These are phyloP conservation scores for Torymus texanus DNA, from an alignment of 2,888 invertebrate genomes.

Conservation along the genomic window DNA sequence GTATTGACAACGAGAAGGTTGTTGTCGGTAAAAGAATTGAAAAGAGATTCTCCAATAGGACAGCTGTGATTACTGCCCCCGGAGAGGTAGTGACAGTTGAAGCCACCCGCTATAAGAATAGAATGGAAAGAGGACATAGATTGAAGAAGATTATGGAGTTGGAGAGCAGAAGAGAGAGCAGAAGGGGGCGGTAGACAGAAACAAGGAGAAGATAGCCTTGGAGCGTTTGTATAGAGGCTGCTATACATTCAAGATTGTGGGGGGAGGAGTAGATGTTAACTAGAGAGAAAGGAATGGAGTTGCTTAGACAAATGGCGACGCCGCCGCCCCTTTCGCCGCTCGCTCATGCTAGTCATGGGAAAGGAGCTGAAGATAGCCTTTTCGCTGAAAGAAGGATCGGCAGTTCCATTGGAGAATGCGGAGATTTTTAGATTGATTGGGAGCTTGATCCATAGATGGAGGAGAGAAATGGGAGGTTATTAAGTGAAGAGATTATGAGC, in stretches of 20 bases:
- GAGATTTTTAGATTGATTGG: no score
- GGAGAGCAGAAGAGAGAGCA: neutral
- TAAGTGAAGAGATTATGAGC: neutral
- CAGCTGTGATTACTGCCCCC: neutral
- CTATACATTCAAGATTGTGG: constrained; percentile 30
- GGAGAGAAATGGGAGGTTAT: neutral
- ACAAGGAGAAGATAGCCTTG: neutral
- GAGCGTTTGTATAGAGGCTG: constrained; percentile 19
- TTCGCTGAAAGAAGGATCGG: neutral
- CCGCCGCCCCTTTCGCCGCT: constrained; percentile 23
- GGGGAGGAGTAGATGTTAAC: neutral
- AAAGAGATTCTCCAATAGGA: neutral
- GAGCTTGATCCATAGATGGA: no score
- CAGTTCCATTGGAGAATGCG: no score
- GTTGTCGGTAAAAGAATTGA: neutral
- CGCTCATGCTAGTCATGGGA: neutral
- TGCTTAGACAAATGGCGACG: constrained; percentile 5
- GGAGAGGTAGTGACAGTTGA: neutral
- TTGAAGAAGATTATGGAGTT: neutral
- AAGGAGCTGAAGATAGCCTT: constrained; percentile 1
- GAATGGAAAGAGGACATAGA: neutral
- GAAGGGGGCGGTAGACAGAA: neutral
- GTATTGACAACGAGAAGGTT: neutral
- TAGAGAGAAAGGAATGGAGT: constrained; percentile 16
- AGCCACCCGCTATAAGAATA: neutral